Evolutionary conservation across 1,140 invertebrate species (phyloP), one percentile per base, ranked within the genome.

Genomic region (Drosophila nigromelanica): DNA sequence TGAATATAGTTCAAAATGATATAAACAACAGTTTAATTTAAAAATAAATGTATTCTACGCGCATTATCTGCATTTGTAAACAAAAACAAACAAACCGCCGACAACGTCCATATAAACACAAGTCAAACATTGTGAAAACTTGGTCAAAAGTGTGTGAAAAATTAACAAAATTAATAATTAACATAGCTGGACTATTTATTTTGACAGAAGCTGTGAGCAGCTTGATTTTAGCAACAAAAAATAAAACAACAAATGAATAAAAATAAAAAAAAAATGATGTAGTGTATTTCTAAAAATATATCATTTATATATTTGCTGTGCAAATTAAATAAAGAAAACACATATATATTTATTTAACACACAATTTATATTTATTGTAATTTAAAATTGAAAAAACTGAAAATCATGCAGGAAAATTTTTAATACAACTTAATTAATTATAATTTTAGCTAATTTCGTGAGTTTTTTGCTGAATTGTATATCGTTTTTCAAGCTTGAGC

Each of bases 1-100:
- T 35, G 42, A 55, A 45, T n/a, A 37, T 39, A 33, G 52, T 30
- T 3, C 14, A 21, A 48, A 43, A 42, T 27, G 37, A 39, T 47
- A 47, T 42, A 73, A 59, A 67, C 39, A 68, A 60, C 40, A 40
- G 54, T 47, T 73, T 73, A 45, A 52, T 72, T 59, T 43, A 30
- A 30, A 59, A 71, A 50, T 50, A 50, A 50, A 47, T 33, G 47
- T 14, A 56, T 73, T 73, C 76, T 62, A 85, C 27, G 76, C 80
- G 60, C 64, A 62, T 78, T 64, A 64, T 45, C 12, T 40, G 10
- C 15, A 24, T 68, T 42, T 56, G 61, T 73, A 69, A 73, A 73
- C 64, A 73, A 48, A 60, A 59, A 67, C 10, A 35, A 35, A 35
- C 10, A 35, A 35, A 35, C 8, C 33, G 4, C 15, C 11, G 10